Conservation (phyloP, 2,113 vertebrate species). For the Cygnus buccinator region DNA sequence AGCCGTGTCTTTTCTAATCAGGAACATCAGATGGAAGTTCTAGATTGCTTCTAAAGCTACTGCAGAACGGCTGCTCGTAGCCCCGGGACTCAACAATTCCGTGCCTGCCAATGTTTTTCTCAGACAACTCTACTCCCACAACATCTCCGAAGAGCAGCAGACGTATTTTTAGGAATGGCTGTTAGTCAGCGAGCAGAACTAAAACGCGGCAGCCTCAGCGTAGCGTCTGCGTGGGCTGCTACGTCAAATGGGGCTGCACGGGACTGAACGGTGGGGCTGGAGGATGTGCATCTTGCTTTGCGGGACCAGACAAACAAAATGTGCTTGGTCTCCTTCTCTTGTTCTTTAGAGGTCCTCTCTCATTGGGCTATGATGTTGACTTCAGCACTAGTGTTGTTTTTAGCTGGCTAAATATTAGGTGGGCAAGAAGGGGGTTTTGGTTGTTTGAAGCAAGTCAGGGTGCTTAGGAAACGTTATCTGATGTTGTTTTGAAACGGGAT, state of each 20-base stretch:
- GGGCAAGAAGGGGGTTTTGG: neutral
- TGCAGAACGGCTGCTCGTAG: accelerated
- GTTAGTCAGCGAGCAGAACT: neutral
- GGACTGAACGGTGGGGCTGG: neutral
- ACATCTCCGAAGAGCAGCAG: neutral
- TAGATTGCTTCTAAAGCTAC: neutral
- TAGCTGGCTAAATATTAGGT: neutral
- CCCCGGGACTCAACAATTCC: neutral
- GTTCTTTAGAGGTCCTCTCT: neutral
- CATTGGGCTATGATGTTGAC: neutral
- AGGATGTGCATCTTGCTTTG: neutral
- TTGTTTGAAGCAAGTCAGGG: neutral
- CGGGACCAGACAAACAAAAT: neutral
- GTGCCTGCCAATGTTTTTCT: neutral
- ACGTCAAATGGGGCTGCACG: accelerated
- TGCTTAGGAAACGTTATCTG: neutral
- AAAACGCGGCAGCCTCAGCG: neutral
- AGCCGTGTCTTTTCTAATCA: too few relatives aligned
- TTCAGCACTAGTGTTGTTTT: neutral
- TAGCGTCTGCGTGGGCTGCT: neutral
- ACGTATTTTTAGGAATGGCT: neutral
- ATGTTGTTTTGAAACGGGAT: neutral
- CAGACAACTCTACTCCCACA: neutral
- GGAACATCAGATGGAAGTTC: neutral
- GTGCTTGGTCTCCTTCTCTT: neutral